Evolutionary conservation across 2,888 invertebrate species (phyloP).

Genomic region (Drosophila phalerata): DNA sequence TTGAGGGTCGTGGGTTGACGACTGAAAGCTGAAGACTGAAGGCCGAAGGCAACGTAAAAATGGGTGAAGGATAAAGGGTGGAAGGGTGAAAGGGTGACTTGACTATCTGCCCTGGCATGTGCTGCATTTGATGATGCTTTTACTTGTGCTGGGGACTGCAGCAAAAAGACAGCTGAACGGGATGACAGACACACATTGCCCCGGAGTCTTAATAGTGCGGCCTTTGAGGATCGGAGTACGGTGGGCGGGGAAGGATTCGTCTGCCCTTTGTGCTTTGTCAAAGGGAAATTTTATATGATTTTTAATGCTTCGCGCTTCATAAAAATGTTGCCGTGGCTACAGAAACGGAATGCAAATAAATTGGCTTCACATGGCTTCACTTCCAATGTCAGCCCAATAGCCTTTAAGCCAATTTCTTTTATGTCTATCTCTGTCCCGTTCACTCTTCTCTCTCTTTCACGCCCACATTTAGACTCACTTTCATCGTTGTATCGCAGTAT

Average conservation of each 20-base stretch:
- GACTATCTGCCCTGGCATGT: slow-evolving; percentile 48
- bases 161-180: slow-evolving; percentile 33
- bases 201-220: slow-evolving; percentile 70
- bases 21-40: slow-evolving; percentile 22
- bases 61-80: slow-evolving; percentile 19
- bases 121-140: slow-evolving; percentile 63
- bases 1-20: slow-evolving; percentile 28
- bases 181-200: slow-evolving; percentile 23
- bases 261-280: slow-evolving; percentile 66
- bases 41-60: slow-evolving; percentile 20
- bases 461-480: slow-evolving; percentile 1
- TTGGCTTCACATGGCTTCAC: slow-evolving; percentile 64
- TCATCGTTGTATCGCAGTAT: slow-evolving; percentile 10
- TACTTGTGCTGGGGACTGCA: slow-evolving; percentile 30
- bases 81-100: slow-evolving; percentile 30
- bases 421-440: slow-evolving; percentile 38
- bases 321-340: slow-evolving; percentile 61
- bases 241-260: slow-evolving; percentile 2
- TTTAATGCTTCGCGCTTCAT: slow-evolving; percentile 79
- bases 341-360: slow-evolving; percentile 61
- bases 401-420: slow-evolving; percentile 70
- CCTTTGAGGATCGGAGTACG: slow-evolving; percentile 43
- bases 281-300: slow-evolving; percentile 73
- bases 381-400: slow-evolving; percentile 45
- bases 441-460: neutral